Evolutionary conservation across 2,797 vertebrate species (phyloP), one percentile per base, ranked within the genome.

Genomic region (Paguma larvata): DNA sequence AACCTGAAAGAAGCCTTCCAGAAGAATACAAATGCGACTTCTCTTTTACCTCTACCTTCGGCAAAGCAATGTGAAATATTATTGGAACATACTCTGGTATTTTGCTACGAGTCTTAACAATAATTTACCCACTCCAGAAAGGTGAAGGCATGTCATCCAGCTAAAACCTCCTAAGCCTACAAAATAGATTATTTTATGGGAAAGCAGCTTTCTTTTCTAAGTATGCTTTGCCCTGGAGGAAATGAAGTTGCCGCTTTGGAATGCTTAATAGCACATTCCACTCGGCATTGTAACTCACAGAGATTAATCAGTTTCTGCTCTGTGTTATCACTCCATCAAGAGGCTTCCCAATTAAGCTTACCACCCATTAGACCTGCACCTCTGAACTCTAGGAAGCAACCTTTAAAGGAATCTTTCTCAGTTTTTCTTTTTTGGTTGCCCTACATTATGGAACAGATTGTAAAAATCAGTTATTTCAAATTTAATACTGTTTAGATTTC

Each of bases 311-410:
- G 0, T 96, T 95, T 97, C 79, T 96, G 30, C 73, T 97, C 30
- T 94, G 32, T 91, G 97, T 97, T 97, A 80, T 95, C 68, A 65
- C 51, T 89, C 72, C 92, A 59, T 94, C 38, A 92, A 96, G 41
- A 46, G 93, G 30, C 6, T 41, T 65, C 59, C 68, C 96, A 97
- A 94, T 97, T 89, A 96, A 44, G 18, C 63, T 94, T 72, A 6
- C 44, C 93, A 41, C 70, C 75, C 97, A 59, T n/a, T 8, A 70
- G 38, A 4, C 3, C 92, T 97, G 90, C 85, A 68, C 84, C 89
- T 32, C 3, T 77, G 89, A 65, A 21, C 67, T 12, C 67, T 79
- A 32, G n/a, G 5, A 68, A 44, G 63, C 32, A 34, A 27, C 59
- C 93, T 94, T 94, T 53, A 89, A 65, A 65, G 18, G 72, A 73